Base-by-base conservation (phyloP, 2,113 vertebrate species). In the Phaetusa simplex region DNA sequence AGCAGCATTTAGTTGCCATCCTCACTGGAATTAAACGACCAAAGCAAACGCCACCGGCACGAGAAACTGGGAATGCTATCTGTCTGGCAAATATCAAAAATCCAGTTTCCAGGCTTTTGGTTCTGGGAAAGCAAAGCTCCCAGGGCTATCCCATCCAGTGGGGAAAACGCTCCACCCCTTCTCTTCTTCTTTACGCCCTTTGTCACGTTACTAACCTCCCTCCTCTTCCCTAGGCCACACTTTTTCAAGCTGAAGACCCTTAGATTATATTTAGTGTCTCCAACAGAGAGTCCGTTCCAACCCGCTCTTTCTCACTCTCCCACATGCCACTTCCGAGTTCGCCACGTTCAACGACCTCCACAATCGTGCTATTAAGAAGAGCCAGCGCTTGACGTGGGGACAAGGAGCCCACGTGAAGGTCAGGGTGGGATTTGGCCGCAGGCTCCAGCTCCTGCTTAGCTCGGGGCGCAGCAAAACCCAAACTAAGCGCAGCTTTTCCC, bases 301-400 rank as follows among this genome's bases (percentile, higher is more conserved):
- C 19, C 13, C 6, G 7, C 19, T 65, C 52, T 19, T 58, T 27
- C 30, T 38, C 50, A 34, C 38, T 12, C 34, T 6, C 13, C 42
- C 42, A 27, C 6, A 3, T 4, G 2, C 27, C 27, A 4, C 22
- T 56, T 20, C 27, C 3, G 17, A 9, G 20, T 8, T 40, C 34
- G 2, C 20, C 8, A n/a, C 2, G 14, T 5, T 20, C 58, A 20
- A 6, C 13, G 34, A 7, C 56, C 36, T 59, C 45, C 52, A 18
- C 24, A 52, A 21, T 0, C 2, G 36, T 22, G 2, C 27, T 43
- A 6, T 6, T 45, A 23, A 45, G 42, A 58, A 4, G 2, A 59
- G 38, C 15, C 67, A 21, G 36, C 1, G 38, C 67, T 59, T 22
- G 38, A 18, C 3, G 34, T 4, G 29, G 67, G 74, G 34, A 29